Conservation (phyloP, 2,113 vertebrate species). For the Lathamus discolor region DNA sequence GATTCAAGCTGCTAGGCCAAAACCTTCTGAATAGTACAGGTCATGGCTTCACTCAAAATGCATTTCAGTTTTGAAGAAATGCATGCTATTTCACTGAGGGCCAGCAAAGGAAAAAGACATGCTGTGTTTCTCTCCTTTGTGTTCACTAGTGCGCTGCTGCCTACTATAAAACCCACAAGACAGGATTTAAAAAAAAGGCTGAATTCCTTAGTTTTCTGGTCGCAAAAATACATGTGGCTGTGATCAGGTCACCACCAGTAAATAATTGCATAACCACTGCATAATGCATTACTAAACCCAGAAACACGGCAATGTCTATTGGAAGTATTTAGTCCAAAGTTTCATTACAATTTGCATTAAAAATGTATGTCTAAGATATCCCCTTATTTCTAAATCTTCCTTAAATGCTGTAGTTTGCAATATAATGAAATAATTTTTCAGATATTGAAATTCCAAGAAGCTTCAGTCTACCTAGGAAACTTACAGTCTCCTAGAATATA, state of each 20-base stretch:
- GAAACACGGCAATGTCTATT: neutral
- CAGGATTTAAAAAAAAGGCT: neutral
- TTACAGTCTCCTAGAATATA: neutral
- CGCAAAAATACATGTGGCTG: neutral
- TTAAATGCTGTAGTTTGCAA: neutral
- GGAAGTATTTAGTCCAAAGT: neutral
- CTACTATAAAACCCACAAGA: neutral
- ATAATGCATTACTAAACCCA: neutral
- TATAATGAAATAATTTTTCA: neutral
- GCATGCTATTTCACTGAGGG: neutral
- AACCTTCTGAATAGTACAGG: neutral
- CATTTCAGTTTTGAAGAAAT: neutral
- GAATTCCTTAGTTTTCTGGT: neutral
- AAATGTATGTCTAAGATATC: neutral
- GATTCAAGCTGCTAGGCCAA: neutral
- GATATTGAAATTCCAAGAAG: neutral
- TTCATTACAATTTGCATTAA: neutral
- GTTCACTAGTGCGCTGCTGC: neutral
- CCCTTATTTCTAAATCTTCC: neutral
- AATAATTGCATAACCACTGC: neutral
- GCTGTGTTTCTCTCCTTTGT: neutral
- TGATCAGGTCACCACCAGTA: neutral
- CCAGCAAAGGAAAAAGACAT: neutral
- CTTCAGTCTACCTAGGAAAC: neutral
- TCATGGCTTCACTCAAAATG: neutral